These are phyloP conservation scores for Myzus persicae DNA, from an alignment of 1,140 invertebrate species.

Conservation along the genomic window DNA sequence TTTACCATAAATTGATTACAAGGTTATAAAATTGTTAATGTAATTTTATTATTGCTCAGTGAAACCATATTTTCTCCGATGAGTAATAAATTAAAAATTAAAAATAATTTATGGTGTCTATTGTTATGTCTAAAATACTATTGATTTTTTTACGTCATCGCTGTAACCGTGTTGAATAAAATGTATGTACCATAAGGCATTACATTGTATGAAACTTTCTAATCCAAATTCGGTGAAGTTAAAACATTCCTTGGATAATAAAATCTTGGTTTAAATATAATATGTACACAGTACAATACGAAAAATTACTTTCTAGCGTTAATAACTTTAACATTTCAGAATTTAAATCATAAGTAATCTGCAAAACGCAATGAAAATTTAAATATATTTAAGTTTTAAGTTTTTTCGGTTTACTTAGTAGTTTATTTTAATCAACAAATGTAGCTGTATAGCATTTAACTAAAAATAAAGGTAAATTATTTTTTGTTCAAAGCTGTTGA, in stretches of 20 bases:
- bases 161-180: not conserved
- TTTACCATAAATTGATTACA: not conserved
- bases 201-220: not conserved
- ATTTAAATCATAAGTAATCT: not conserved
- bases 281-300: not conserved
- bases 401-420: not conserved
- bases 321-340: not conserved
- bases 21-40: not conserved
- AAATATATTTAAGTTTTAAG: not conserved
- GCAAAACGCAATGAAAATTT: not conserved
- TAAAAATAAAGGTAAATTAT: not conserved
- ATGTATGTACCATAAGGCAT: slow-evolving; percentile 4
- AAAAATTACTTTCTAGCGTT: slow-evolving; percentile 7
- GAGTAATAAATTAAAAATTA: slow-evolving; percentile 19
- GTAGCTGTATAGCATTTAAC: not conserved
- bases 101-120: slow-evolving; percentile 12
- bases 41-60: not conserved
- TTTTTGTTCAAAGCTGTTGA: not conserved
- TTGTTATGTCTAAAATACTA: not conserved
- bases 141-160: slow-evolving; percentile 12
- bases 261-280: not conserved
- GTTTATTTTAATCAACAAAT: not conserved
- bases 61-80: not conserved
- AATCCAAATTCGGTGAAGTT: slow-evolving; percentile 35
- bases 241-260: slow-evolving; percentile 9